Base-by-base conservation (phyloP, 2,888 invertebrate species). In the Craniophora ligustri region DNA sequence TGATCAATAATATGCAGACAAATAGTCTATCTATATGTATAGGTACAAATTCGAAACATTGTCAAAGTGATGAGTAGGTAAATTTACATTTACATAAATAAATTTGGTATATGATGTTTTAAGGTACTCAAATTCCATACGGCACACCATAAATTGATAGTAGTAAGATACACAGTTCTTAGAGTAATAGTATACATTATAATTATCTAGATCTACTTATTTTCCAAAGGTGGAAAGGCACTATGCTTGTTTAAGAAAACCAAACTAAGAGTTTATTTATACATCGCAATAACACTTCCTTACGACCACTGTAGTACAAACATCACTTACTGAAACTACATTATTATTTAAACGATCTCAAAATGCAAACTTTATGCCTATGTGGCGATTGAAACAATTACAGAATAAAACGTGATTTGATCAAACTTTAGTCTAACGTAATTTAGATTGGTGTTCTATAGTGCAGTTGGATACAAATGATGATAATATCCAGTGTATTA, bases 151-250 rank as follows among this genome's bases (percentile, higher is more conserved):
- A 65, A 36, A 62, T 62, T 75, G 66, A 61, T 69, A 58, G 35
- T 58, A 60, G 63, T 61, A 68, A 75, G 71, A 72, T 82, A 75
- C 71, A 78, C 50, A 72, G 65, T 72, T 72, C 74, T 76, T 82
- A 79, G 47, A 65, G 67, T 70, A 72, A 69, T 74, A 74, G 71
- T 77, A 75, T 78, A 78, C 74, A 35, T 73, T 80, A 77, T 73
- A n/a, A n/a, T n/a, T n/a, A 70, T 73, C 78, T 84, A 86, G 51
- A 63, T 57, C 79, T 85, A 84, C 73, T 75, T 82, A 85, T 65
- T 81, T 82, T 79, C 60, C 81, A 83, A 87, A 81, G 66, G 72
- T 85, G 85, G 83, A 91, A 92, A 92, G 92, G 92, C 92, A 92
- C 92, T 91, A 90, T 88, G 76, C 87, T 89, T 90, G 86, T 85